A percentile compares a stretch with the other conserved stretches of the same genome.
phyloP scores from a whole-genome alignment of 2,888 invertebrate genomes.

The Aspidiotus rigidus region DNA sequence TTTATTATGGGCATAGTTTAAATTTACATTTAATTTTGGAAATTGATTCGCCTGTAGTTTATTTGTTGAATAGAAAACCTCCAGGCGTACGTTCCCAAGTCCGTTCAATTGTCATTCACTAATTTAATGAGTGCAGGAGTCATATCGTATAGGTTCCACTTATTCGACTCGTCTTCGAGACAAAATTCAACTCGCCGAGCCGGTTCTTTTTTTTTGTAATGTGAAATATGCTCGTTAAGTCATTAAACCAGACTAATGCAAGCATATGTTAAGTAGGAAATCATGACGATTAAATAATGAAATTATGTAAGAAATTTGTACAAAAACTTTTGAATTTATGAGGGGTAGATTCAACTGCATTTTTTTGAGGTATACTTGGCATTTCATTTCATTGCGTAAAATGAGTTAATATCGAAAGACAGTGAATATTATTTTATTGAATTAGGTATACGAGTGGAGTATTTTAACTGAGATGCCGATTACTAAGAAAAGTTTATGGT shows the following conservation, averaged over 20 bases:
- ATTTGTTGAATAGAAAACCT: too few species aligned
- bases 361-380: not conserved
- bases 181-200: constrained; percentile 2
- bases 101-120: too few species aligned
- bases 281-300: not conserved
- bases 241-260: constrained; percentile 4
- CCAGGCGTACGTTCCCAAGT: too few species aligned
- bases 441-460: too few species aligned
- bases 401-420: not conserved
- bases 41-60: too few species aligned
- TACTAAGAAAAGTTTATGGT: too few species aligned
- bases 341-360: not conserved
- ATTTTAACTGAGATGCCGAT: too few species aligned
- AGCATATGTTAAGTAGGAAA: not conserved
- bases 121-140: not conserved
- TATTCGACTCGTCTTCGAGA: not conserved
- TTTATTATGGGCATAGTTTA: too few species aligned
- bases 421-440: not conserved
- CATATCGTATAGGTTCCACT: not conserved
- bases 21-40: too few species aligned
- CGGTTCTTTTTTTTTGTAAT: not conserved
- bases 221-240: not conserved
- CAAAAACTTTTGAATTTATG: constrained; percentile 1
- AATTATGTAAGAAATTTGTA: not conserved
- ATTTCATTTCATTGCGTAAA: not conserved